phyloP scores from a whole-genome alignment of 2,888 invertebrate species.

The Nemotelus nigrinus region DNA sequence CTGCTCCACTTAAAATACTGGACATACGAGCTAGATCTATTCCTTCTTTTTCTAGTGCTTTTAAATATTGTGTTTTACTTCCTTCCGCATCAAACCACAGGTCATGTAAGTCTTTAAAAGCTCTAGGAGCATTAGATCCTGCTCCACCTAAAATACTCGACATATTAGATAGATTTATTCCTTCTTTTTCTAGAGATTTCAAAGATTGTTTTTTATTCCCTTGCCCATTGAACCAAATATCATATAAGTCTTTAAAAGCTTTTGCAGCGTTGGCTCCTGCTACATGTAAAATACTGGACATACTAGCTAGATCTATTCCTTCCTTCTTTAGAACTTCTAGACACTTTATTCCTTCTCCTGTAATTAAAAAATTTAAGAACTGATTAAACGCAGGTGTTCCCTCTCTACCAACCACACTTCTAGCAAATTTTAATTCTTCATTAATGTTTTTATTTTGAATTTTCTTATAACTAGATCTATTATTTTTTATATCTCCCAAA shows the following conservation, averaged over 20 bases:
- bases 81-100: conserved; percentile 50
- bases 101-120: conserved; percentile 52
- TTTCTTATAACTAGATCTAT: too few species aligned
- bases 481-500: too few species aligned
- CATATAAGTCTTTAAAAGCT: conserved; percentile 53
- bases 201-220: conserved; percentile 24
- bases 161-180: conserved; percentile 48
- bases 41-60: conserved; percentile 22
- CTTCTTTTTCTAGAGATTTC: conserved; percentile 16
- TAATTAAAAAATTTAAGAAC: conserved; percentile 59
- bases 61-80: conserved; percentile 44
- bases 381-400: conserved; percentile 58
- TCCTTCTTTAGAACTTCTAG: conserved; percentile 18
- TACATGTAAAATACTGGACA: conserved; percentile 54
- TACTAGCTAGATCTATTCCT: conserved; percentile 44
- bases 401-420: conserved; percentile 58
- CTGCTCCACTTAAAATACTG: conserved; percentile 33
- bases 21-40: conserved; percentile 25
- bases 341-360: conserved; percentile 51
- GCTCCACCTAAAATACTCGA: conserved; percentile 53
- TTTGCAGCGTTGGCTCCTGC: conserved; percentile 49
- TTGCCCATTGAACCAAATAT: conserved; percentile 46
- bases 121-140: conserved; percentile 51
- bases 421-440: conserved; percentile 57
- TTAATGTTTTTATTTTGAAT: background rate